These are phyloP conservation scores for Pogonognathellus flavescens DNA, from an alignment of 1,140 invertebrate genomes.

Conservation along the genomic window DNA sequence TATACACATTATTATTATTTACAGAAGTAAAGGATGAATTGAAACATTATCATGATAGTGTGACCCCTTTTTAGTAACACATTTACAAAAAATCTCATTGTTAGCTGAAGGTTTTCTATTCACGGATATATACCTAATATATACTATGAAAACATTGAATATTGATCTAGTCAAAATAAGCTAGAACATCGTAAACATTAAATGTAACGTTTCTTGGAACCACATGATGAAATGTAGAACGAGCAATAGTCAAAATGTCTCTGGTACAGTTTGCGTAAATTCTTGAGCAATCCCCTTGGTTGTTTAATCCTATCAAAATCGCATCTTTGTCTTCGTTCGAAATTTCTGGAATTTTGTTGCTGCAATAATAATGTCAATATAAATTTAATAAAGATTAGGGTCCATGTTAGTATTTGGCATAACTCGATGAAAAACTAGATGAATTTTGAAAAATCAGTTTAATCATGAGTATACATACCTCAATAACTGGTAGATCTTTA, in stretches of 20 bases:
- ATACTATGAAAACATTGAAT: too few relatives aligned
- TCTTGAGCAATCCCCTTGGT: slow-evolving; percentile 60
- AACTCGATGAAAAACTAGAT: too few relatives aligned
- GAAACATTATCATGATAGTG: too few relatives aligned
- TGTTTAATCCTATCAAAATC: slow-evolving; percentile 56
- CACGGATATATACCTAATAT: too few relatives aligned
- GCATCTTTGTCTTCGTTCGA: slow-evolving; percentile 53
- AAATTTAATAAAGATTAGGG: too few relatives aligned
- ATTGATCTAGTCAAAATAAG: not conserved
- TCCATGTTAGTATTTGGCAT: too few relatives aligned
- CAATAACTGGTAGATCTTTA: slow-evolving; percentile 55
- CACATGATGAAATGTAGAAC: slow-evolving; percentile 5
- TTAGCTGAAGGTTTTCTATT: too few relatives aligned
- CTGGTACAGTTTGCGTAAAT: slow-evolving; percentile 51
- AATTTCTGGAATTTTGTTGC: slow-evolving; percentile 53
- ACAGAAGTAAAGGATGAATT: too few relatives aligned
- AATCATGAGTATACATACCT: slow-evolving; percentile 62
- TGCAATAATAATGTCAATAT: slow-evolving; percentile 39
- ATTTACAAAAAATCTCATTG: too few relatives aligned
- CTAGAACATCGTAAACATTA: not conserved
- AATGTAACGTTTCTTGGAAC: not conserved
- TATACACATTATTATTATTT: too few relatives aligned
- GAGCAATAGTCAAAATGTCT: slow-evolving; percentile 41
- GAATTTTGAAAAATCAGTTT: too few relatives aligned
- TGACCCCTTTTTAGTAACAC: too few relatives aligned